phyloP scores from a whole-genome alignment of 37 sponge, comb jelly and placozoan species.

The Geodia barretti region DNA sequence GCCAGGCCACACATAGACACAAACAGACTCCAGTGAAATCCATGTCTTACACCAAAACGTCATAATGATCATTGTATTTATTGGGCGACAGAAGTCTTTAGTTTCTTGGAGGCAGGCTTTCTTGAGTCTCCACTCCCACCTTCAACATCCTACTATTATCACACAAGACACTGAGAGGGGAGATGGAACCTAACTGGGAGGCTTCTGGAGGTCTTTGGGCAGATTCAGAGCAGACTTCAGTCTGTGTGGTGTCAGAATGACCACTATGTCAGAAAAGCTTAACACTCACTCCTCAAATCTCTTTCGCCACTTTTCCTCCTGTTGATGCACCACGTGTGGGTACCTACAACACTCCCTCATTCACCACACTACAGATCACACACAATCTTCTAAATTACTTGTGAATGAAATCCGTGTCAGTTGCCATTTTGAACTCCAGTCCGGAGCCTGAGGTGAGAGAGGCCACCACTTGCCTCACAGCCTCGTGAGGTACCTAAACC shows the following conservation, averaged over 20 bases:
- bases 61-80: too few relatives aligned
- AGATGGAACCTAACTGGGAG: neutral
- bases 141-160: neutral
- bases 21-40: too few relatives aligned
- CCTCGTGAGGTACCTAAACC: slow-evolving; percentile 41
- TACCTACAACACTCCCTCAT: slow-evolving; percentile 10
- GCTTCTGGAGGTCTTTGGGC: neutral
- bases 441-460: slow-evolving; percentile 13
- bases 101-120: neutral
- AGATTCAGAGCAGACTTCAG: neutral
- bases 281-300: slow-evolving; percentile 44
- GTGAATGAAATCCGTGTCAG: slow-evolving; percentile 48
- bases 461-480: slow-evolving; percentile 22
- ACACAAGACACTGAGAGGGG: neutral
- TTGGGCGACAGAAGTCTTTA: neutral
- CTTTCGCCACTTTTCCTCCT: slow-evolving; percentile 34
- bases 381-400: slow-evolving; percentile 8
- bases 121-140: neutral
- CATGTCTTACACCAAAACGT: too few relatives aligned
- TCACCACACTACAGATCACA: too few relatives aligned
- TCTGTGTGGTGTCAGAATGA: neutral
- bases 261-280: neutral
- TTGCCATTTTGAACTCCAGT: slow-evolving; percentile 59
- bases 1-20: too few relatives aligned
- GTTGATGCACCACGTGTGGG: neutral